A percentile compares a stretch with the other conserved stretches of the same genome.
Conservation (phyloP, 2,888 invertebrate species). For the Capitulum mitella region DNA sequence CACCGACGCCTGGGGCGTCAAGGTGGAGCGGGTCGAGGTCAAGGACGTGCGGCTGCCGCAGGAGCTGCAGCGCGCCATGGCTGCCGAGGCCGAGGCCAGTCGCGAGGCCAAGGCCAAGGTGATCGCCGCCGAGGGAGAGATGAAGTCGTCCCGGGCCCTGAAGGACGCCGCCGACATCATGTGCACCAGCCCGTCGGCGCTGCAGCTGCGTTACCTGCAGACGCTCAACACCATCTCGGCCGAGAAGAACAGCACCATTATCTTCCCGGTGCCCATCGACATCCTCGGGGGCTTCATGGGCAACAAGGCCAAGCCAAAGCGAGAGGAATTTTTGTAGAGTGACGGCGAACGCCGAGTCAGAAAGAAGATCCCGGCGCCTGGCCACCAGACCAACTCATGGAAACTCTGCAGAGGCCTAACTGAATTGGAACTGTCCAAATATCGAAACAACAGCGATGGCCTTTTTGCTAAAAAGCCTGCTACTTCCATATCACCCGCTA, state of each 20-base stretch:
- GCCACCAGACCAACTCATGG: no score
- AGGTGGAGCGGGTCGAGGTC: slow-evolving; percentile 49
- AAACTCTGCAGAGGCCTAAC: no score
- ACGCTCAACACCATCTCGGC: slow-evolving; percentile 84
- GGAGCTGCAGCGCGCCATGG: slow-evolving; percentile 41
- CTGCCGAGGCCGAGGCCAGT: slow-evolving; percentile 48
- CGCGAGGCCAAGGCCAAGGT: slow-evolving; percentile 49
- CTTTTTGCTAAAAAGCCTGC: no score
- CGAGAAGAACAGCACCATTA: slow-evolving; percentile 90
- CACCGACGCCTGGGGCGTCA: slow-evolving; percentile 45
- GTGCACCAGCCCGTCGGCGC: slow-evolving; percentile 46
- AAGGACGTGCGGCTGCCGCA: slow-evolving; percentile 39
- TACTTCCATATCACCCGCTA: no score
- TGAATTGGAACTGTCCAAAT: no score
- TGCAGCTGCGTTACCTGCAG: slow-evolving; percentile 70
- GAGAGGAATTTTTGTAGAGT: no score
- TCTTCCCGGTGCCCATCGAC: slow-evolving; percentile 86
- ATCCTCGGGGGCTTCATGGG: slow-evolving; percentile 44
- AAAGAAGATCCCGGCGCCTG: no score
- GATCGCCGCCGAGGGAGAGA: slow-evolving; percentile 50
- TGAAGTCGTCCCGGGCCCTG: slow-evolving; percentile 48
- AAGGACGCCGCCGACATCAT: slow-evolving; percentile 53
- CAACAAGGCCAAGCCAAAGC: no score
- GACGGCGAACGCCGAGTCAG: no score
- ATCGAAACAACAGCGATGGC: no score